These are phyloP conservation scores for Peromyscus californicus DNA, from an alignment of 2,113 vertebrate genomes.

Conservation along the genomic window DNA sequence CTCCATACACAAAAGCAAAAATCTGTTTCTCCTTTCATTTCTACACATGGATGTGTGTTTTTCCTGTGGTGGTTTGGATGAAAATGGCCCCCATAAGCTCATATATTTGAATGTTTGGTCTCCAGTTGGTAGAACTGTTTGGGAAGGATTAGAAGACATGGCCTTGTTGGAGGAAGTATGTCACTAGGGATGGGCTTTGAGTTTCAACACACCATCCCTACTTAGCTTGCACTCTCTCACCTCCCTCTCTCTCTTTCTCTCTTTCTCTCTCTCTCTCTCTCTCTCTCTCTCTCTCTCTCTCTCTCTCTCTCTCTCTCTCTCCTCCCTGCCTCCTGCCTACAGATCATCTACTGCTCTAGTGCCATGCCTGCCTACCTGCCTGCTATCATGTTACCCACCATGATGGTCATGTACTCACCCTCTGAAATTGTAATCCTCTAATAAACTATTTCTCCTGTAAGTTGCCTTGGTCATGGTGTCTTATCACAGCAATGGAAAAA, in stretches of 20 bases:
- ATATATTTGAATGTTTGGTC: not conserved
- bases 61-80: not conserved
- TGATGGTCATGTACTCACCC: not conserved
- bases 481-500: not conserved
- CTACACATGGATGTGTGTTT: not conserved
- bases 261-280: not conserved
- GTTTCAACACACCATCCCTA: not conserved
- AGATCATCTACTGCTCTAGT: not conserved
- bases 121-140: not conserved
- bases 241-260: not conserved
- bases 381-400: not conserved
- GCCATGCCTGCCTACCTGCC: not conserved
- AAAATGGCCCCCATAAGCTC: not conserved
- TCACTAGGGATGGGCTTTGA: not conserved
- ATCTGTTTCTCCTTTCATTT: conserved; percentile 19
- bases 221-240: not conserved
- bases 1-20: not conserved
- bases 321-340: too few relatives aligned
- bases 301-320: not conserved
- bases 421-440: not conserved
- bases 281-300: not conserved
- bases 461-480: not conserved
- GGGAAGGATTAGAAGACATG: not conserved
- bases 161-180: not conserved
- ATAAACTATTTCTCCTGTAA: not conserved